Base-by-base conservation (phyloP, 1,140 invertebrate genomes). In the Procambarus clarkii region DNA sequence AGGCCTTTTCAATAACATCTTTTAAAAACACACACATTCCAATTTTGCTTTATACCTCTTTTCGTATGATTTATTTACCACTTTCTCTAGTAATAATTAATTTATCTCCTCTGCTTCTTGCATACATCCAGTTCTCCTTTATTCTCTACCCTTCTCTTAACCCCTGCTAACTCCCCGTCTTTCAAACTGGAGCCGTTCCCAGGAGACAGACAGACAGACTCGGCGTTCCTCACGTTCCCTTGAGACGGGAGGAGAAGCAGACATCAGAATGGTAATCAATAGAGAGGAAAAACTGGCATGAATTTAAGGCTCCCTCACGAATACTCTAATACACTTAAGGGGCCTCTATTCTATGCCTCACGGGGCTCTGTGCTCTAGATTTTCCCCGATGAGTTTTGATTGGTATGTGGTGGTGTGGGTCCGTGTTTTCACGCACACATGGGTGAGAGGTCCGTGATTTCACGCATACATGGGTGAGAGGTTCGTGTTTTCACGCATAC, bases 241-340 rank as follows among this genome's bases (percentile, higher is more conserved):
- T 2, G 64, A 69, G 64, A 34, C n/a, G 0, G 7, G 24, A 74
- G 24, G 69, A 74, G 69, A 34, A 24, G 24, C n/a, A 74, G n/a
- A 74, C n/a, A 9, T 21, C 69, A 74, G n/a, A 74, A 74, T n/a
- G n/a, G 69, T 81, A 45, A 81, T 81, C 79, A 81, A 81, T 81
- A 50, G 48, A 34, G 7, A 50, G 48, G 79, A 74, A 81, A 81
- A 81, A 54, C 15, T 81, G 54, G 79, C 79, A n/a, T 11, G 48
- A 81, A 58, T 54, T 81, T 81, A 11, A n/a, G 48, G 24, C 78
- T 58, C 79, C 48, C 48, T 34, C 78, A 50, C 34, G 79, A 81
- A 54, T 81, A 81, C 48, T 54, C 13, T 81, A 58, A 81, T 81
- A 58, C 79, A 81, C 79, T 81, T 81, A 81, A 58, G 79, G 79